A percentile compares a stretch with the other conserved stretches of the same genome.
Conservation (phyloP, 1,140 invertebrate genomes). For the Megathymus violae region DNA sequence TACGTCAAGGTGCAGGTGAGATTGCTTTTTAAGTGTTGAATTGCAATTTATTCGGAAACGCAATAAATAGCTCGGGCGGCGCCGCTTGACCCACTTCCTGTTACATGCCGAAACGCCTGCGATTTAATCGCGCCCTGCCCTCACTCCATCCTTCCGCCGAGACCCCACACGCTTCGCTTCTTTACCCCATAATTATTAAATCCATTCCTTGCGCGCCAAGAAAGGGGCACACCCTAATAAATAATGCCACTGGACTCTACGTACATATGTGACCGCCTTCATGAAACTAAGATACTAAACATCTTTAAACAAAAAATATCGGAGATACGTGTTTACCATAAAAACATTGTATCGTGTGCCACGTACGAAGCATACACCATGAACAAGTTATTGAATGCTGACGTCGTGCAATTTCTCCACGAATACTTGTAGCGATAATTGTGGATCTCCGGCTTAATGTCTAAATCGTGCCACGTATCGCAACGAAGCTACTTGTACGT, state of each 20-base stretch:
- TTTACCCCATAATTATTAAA: conserved; percentile 77
- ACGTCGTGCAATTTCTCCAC: conserved; percentile 4
- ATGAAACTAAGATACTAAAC: no score
- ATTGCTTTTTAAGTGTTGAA: conserved; percentile 48
- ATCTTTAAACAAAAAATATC: conserved; percentile 33
- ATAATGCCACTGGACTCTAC: conserved; percentile 48
- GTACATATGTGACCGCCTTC: conserved; percentile 33
- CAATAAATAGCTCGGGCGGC: conserved; percentile 78
- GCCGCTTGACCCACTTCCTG: conserved; percentile 81
- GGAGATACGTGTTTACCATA: conserved; percentile 1
- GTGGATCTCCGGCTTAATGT: conserved; percentile 22
- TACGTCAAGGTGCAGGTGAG: conserved; percentile 16
- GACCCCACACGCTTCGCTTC: conserved; percentile 71
- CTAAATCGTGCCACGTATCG: conserved; percentile 25
- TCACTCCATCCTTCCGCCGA: conserved; percentile 67
- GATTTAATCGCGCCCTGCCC: conserved; percentile 76
- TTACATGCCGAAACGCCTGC: conserved; percentile 79
- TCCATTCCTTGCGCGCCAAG: conserved; percentile 63
- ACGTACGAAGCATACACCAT: not conserved
- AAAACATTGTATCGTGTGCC: not conserved
- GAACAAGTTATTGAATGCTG: conserved; percentile 2
- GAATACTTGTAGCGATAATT: conserved; percentile 9
- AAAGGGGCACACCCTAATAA: conserved; percentile 59
- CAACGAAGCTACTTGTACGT: conserved; percentile 22
- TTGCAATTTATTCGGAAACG: conserved; percentile 77